Base-by-base conservation (phyloP, 1,140 invertebrate species). In the Pogonomyrmex californicus region DNA sequence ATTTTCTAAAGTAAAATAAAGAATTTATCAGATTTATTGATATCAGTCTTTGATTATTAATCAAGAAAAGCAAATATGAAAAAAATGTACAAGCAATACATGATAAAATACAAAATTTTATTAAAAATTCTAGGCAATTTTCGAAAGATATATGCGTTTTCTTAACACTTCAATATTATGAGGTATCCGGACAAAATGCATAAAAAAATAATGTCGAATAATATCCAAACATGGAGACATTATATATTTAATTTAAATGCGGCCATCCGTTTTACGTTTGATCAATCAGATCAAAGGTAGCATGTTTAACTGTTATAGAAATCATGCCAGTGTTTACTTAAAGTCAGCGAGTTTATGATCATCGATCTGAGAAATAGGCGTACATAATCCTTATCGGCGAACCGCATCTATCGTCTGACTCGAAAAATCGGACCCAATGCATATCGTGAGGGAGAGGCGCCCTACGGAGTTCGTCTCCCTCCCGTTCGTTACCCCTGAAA, bases 401-500 rank as follows among this genome's bases (percentile, higher is more conserved):
- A 38, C 73, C 85, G 86, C 63, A 91, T 91, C 90, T 86, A 63
- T 56, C 56, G 86, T 51, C 49, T 38, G 68, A 60, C 58, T 41
- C 78, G 65, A 91, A 82, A 75, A 90, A 86, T 90, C 86, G 54
- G 77, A 6, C 76, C n/a, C 49, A 36, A 56, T 23, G 76, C 75
- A 77, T 65, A 68, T 83, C 56, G 85, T 85, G 68, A 73, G 85
- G 51, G 58, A 71, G 91, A 65, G 91, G 77, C 85, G 87, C 79
- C 89, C 89, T 88, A 91, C 81, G 89, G 41, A 68, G 91, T 82
- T 89, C 82, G 75, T 79, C 86, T 86, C 79, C 85, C 85, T 51
- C 23, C 23, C 23, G 23, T 23, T 23, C 23, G 56, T 78, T 78
- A 86, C 49, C 63, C 65, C 54, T 78, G 79, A 82, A 86, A 81